Base-by-base conservation (phyloP, 2,113 vertebrate species). In the Illadopsis cleaveri region DNA sequence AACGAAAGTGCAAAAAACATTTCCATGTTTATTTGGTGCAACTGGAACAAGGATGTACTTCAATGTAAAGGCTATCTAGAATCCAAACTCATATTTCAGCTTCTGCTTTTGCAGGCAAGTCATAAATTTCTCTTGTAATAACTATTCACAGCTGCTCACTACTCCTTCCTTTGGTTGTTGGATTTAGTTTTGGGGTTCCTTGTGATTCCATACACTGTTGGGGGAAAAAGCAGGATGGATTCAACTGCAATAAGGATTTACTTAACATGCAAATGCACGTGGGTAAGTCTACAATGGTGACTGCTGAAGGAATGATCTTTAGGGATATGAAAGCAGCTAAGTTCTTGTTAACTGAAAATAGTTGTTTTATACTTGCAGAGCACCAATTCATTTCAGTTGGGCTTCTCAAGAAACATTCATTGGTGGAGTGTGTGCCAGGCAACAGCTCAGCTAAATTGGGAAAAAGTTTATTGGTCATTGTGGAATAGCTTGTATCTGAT, bases 341-440 rank as follows among this genome's bases (percentile, higher is more conserved):
- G 14, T 61, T 70, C 30, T 69, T 53, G 3, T 25, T 65, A 50
- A 33, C 17, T 73, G 58, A 45, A 92, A 91, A 69, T 4, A 65
- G 33, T 5, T 58, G 2, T 31, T 86, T 40, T 82, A 0, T 60
- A 5, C 50, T 69, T 48, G 16, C 35, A 73, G 38, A 66, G 33
- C 18, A 64, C 0, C 1, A 12, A 0, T 44, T 78, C 2, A 5
- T 81, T 80, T 81, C 38, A 58, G 1, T 7, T 81, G 17, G 16
- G 15, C 24, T 92, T 81, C 71, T 77, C 38, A 37, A 73, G 54
- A 70, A 66, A 11, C 51, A 7, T 54, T 65, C 3, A 10, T 17
- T 44, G 35, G 60, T 65, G 68, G 83, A 77, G 8, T 5, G 0
- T 62, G 3, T 86, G 51, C 66, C 38, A 77, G 50, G 33, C 19